These are phyloP conservation scores for Lydus trimaculatus DNA, from an alignment of 2,888 invertebrate genomes.

Conservation along the genomic window DNA sequence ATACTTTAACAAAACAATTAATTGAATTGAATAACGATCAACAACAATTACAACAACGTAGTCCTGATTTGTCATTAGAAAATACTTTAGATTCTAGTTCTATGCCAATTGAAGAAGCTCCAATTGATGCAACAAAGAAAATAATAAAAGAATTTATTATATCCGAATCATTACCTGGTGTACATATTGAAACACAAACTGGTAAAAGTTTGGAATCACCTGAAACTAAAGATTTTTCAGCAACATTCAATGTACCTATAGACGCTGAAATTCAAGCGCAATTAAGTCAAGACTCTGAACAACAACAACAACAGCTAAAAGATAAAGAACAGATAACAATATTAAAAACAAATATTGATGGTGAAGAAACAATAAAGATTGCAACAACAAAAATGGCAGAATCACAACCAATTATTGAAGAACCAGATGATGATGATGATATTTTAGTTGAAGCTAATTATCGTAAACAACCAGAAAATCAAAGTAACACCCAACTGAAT, in stretches of 20 bases:
- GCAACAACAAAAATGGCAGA: conserved; percentile 67
- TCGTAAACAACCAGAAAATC: conserved; percentile 62
- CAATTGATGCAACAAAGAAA: conserved; percentile 44
- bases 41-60: conserved; percentile 47
- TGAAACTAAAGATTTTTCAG: conserved; percentile 62
- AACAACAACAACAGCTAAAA: conserved; percentile 31
- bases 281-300: conserved; percentile 55
- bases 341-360: conserved; percentile 68
- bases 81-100: conserved; percentile 75
- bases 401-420: conserved; percentile 63
- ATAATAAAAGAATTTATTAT: conserved; percentile 37
- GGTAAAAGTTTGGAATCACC: conserved; percentile 67
- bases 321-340: conserved; percentile 71
- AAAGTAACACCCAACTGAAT: conserved; percentile 70
- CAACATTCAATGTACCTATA: conserved; percentile 64
- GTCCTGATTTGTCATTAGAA: conserved; percentile 63
- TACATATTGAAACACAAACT: conserved; percentile 72
- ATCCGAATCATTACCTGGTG: conserved; percentile 40
- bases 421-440: conserved; percentile 70
- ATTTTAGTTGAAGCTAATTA: conserved; percentile 76
- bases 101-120: conserved; percentile 74
- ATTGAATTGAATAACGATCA: conserved; percentile 46
- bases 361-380: conserved; percentile 76
- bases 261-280: conserved; percentile 69
- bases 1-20: conserved; percentile 63